A percentile compares a stretch with the other conserved stretches of the same genome.
Conservation (phyloP, 2,113 vertebrate species). For the Zapus hudsonius region DNA sequence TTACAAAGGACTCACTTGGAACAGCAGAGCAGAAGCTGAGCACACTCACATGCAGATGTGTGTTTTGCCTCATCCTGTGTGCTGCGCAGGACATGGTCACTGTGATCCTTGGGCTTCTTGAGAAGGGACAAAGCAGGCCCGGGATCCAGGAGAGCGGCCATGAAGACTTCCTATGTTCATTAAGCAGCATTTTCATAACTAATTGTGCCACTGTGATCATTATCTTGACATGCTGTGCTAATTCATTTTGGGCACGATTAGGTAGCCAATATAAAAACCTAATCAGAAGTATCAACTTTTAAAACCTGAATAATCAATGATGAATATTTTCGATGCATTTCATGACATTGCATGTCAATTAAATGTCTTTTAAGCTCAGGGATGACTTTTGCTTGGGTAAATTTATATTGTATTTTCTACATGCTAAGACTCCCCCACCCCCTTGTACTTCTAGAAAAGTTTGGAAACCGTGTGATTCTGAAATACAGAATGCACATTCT, state of each 20-base stretch:
- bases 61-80: no score
- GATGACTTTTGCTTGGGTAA: neutral
- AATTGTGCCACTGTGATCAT: neutral
- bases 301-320: neutral
- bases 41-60: rapidly evolving
- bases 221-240: neutral
- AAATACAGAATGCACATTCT: neutral
- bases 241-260: conserved; percentile 33
- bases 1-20: neutral
- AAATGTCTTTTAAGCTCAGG: neutral
- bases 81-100: neutral
- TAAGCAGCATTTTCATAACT: conserved; percentile 13
- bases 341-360: neutral
- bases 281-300: neutral
- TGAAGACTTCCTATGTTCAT: neutral
- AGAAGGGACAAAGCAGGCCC: neutral
- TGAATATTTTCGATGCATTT: neutral
- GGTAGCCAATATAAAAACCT: neutral
- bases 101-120: neutral
- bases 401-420: neutral
- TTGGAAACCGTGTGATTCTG: neutral
- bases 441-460: neutral
- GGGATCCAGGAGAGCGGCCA: neutral
- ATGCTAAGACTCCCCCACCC: neutral
- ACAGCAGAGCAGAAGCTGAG: no score